phyloP scores from a whole-genome alignment of 2,888 invertebrate genomes.

The Meandrusa payeni region DNA sequence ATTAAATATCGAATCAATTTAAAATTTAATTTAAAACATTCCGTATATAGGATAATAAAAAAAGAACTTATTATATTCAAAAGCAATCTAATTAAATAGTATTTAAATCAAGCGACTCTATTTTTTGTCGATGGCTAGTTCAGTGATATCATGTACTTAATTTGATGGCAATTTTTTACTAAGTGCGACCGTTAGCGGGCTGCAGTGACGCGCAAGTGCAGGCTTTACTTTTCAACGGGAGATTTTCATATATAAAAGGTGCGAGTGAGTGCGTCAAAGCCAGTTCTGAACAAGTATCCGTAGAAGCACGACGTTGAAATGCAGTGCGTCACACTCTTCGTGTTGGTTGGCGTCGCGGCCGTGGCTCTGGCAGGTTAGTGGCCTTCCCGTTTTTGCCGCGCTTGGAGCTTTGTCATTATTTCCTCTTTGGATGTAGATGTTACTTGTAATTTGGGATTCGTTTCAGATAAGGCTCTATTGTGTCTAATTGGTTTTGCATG shows the following conservation, averaged over 20 bases:
- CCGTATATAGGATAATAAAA: too few species aligned
- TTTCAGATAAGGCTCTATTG: slow-evolving; percentile 27
- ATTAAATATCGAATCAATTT: too few species aligned
- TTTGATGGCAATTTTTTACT: slow-evolving; percentile 51
- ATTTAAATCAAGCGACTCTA: slow-evolving; percentile 8
- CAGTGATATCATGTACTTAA: slow-evolving; percentile 14
- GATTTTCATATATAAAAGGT: slow-evolving; percentile 53
- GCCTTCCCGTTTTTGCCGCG: slow-evolving; percentile 60
- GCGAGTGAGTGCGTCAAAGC: slow-evolving; percentile 44
- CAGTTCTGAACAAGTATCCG: slow-evolving; percentile 58
- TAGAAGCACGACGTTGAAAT: slow-evolving; percentile 52
- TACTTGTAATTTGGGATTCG: slow-evolving; percentile 44
- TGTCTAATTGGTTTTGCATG: slow-evolving; percentile 8
- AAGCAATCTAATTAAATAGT: too few species aligned
- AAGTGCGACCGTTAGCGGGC: slow-evolving; percentile 54
- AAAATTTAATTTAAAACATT: too few species aligned
- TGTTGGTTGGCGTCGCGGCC: slow-evolving; percentile 58
- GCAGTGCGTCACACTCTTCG: slow-evolving; percentile 55
- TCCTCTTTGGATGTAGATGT: slow-evolving; percentile 42
- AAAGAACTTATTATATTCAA: too few species aligned
- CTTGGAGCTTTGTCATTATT: slow-evolving; percentile 36
- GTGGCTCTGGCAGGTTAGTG: slow-evolving; percentile 75
- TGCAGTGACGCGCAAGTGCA: slow-evolving; percentile 47
- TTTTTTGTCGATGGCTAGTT: slow-evolving; percentile 14
- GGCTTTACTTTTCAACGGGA: slow-evolving; percentile 37